Evolutionary conservation across 1,140 invertebrate genomes (phyloP).

Genomic region (Patella vulgata): DNA sequence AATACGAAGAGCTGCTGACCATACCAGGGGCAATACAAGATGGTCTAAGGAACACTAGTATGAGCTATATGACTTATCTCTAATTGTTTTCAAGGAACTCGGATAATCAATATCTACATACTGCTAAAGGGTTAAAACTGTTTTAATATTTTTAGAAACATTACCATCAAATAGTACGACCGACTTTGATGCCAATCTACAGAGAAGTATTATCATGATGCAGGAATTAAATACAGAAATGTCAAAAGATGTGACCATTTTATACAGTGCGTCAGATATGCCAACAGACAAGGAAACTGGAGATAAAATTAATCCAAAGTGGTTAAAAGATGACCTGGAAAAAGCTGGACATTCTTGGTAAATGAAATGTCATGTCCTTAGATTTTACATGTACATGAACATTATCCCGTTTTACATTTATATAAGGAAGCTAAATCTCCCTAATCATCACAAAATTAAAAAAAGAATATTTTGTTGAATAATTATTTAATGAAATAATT

Average conservation of each 20-base stretch:
- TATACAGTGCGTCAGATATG: constrained; percentile 49
- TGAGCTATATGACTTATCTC: too few relatives aligned
- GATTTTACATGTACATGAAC: not conserved
- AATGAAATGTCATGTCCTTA: constrained; percentile 9
- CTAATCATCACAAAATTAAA: too few relatives aligned
- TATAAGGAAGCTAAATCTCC: constrained; percentile 17
- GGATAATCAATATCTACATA: too few relatives aligned
- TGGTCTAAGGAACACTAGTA: too few relatives aligned
- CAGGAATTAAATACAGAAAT: constrained; percentile 52
- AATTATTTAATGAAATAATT: too few relatives aligned
- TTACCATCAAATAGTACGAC: constrained; percentile 54
- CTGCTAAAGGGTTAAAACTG: too few relatives aligned
- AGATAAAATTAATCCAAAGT: constrained; percentile 36
- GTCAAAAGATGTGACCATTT: constrained; percentile 49
- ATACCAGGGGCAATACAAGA: too few relatives aligned
- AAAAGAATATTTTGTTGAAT: too few relatives aligned
- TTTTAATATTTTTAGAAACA: constrained; percentile 49
- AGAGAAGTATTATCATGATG: constrained; percentile 52
- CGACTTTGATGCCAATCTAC: constrained; percentile 60
- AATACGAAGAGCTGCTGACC: too few relatives aligned
- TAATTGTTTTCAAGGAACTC: too few relatives aligned
- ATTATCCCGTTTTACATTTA: not conserved
- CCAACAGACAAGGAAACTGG: constrained; percentile 18
- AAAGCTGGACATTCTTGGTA: constrained; percentile 40
- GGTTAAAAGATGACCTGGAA: constrained; percentile 47